Conservation (phyloP, 2,888 invertebrate species). For the Yponomeuta sedellus region DNA sequence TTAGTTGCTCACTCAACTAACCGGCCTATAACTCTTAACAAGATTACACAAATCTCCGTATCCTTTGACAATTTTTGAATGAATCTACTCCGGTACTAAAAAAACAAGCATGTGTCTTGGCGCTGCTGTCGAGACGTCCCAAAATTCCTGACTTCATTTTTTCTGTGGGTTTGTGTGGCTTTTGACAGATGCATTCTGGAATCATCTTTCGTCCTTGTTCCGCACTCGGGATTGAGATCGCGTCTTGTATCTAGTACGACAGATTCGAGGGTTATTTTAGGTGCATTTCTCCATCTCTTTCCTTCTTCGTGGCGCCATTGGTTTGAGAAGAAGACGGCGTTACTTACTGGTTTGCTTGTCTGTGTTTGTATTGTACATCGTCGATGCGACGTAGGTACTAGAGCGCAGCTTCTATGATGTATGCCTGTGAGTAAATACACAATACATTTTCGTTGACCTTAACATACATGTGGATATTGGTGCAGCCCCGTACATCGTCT, state of each 20-base stretch:
- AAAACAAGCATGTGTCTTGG: slow-evolving; percentile 66
- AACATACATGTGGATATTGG: not conserved
- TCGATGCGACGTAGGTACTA: slow-evolving; percentile 44
- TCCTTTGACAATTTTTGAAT: slow-evolving; percentile 72
- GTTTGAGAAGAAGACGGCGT: slow-evolving; percentile 41
- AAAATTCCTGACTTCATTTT: slow-evolving; percentile 70
- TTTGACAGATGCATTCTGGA: slow-evolving; percentile 73
- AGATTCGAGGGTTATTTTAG: slow-evolving; percentile 69
- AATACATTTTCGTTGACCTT: slow-evolving; percentile 22
- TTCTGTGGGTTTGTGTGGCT: slow-evolving; percentile 41
- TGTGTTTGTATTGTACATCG: slow-evolving; percentile 34
- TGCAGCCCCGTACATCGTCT: not conserved
- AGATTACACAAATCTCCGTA: slow-evolving; percentile 72
- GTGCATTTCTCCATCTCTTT: slow-evolving; percentile 61
- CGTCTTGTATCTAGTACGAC: slow-evolving; percentile 55
- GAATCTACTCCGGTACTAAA: slow-evolving; percentile 58
- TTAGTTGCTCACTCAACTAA: slow-evolving; percentile 45
- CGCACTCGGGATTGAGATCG: slow-evolving; percentile 58
- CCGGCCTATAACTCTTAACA: slow-evolving; percentile 61
- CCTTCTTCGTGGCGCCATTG: slow-evolving; percentile 64
- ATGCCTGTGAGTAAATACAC: slow-evolving; percentile 7
- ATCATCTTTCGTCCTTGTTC: slow-evolving; percentile 72
- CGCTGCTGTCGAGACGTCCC: slow-evolving; percentile 57
- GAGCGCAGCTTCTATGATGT: slow-evolving; percentile 24
- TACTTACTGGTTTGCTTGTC: slow-evolving; percentile 10